Base-by-base conservation (phyloP, 2,888 invertebrate species). In the Chrysotoxum bicinctum region DNA sequence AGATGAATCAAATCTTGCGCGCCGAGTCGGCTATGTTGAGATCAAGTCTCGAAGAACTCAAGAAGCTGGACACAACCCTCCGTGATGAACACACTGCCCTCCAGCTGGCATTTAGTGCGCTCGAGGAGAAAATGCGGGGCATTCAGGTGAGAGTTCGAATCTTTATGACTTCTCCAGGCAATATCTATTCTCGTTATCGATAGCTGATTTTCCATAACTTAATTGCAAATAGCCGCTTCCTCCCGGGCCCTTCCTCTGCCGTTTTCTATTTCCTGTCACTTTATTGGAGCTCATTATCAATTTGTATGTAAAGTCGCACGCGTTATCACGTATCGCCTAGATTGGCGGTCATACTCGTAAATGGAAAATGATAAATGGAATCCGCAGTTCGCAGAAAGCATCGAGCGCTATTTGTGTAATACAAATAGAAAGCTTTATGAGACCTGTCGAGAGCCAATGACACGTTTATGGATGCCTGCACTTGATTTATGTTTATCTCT, bases 41-140 rank as follows among this genome's bases (percentile, higher is more conserved):
- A 90, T 94, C 93, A 79, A 96, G 94, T 89, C 94, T 96, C 91
- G 93, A 94, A 79, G 96, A 97, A 90, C 91, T 97, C 66, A 96
- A 97, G 92, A 95, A 95, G 87, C 93, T 97, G 12, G 98, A 98
- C 92, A 97, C 98, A 93, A 95, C 97, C 88, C 92, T 99, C 75
- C 94, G 96, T 89, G 99, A 99, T 92, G 99, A 99, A 92, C 97
- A 98, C 91, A 97, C 98, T 91, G 98, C 98, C 0, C 92, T 98
- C 82, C 98, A 98, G 90, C 93, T 99, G 87, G 97, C 98, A 2
- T 98, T 97, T 92, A 95, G 95, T 75, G 94, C 97, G 9, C 93
- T 98, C 56, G 98, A 99, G 92, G 97, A 97, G 21, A 98, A 98
- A 92, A 93, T 97, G 88, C 94, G 96, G 87, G 96, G 95, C 93